A percentile compares a stretch with the other conserved stretches of the same genome.
phyloP scores from a whole-genome alignment of 2,113 vertebrate species.

The human region GRCh38 chr4:172911501-172912000 shows the following conservation, averaged over 20 bases:
- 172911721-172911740: conserved; percentile 77
- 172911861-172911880: conserved; percentile 54
- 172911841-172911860: conserved; percentile 69
- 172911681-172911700: conserved; percentile 76
- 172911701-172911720: conserved; percentile 80
- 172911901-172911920: background rate
- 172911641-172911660: conserved; percentile 81
- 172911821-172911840: conserved; percentile 64
- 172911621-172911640: conserved; percentile 76
- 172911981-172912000: background rate
- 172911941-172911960: background rate
- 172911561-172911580: conserved; percentile 79
- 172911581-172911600: conserved; percentile 74
- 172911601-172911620: conserved; percentile 80
- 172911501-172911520: conserved; percentile 57
- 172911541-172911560: conserved; percentile 61
- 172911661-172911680: conserved; percentile 84
- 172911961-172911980: background rate
- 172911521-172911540: conserved; percentile 52
- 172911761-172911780: conserved; percentile 76
- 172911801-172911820: conserved; percentile 73
- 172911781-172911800: conserved; percentile 69
- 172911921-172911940: conserved; percentile 28
- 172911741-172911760: conserved; percentile 75
- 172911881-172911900: conserved; percentile 27